Evolutionary conservation across 2,113 vertebrate species (phyloP), one percentile per base, ranked within the genome.

Genomic region (Dasypus novemcinctus): DNA sequence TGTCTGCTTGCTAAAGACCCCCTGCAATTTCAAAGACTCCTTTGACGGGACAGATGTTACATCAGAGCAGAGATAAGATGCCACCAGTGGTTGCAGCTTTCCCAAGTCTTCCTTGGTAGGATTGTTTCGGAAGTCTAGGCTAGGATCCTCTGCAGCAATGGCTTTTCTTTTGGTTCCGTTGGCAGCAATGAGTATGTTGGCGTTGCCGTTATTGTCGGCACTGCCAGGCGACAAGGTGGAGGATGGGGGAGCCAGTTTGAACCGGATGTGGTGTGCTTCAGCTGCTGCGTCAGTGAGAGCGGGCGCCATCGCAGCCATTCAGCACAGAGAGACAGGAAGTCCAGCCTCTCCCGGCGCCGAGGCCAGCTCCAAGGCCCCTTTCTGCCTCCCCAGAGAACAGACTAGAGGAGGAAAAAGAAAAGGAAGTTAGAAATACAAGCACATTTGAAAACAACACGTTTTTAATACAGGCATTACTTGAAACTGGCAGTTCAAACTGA

Each of bases 221-320:
- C 99, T 99, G 98, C 99, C 99, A 96, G 99, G 99, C 52, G 99
- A 99, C 98, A 99, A 99, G 98, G 99, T 99, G 94, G 99, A 99
- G 96, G 99, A 99, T 91, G 99, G 99, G 97, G 99, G 99, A 98
- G 99, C 99, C 99, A 99, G 99, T 99, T 99, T 99, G 99, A 99
- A 99, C 98, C 99, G 99, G 98, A 99, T 99, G 98, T 99, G 99
- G 99, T 99, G 99, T 99, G 99, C 99, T 99, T 99, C 99, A 98
- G 99, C 99, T 99, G 99, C 99, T 99, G 99, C 99, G 98, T 99
- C 99, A 99, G 99, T 99, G 98, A 99, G 99, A 99, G 99, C 99
- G 99, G 99, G 99, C 99, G 99, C 99, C 99, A 99, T 99, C 99
- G 99, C 99, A 99, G 99, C 99, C 99, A 99, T 99, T 99, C 99